These are phyloP conservation scores for Oenanthe oenanthe DNA, from an alignment of 2,113 vertebrate genomes.

Conservation along the genomic window DNA sequence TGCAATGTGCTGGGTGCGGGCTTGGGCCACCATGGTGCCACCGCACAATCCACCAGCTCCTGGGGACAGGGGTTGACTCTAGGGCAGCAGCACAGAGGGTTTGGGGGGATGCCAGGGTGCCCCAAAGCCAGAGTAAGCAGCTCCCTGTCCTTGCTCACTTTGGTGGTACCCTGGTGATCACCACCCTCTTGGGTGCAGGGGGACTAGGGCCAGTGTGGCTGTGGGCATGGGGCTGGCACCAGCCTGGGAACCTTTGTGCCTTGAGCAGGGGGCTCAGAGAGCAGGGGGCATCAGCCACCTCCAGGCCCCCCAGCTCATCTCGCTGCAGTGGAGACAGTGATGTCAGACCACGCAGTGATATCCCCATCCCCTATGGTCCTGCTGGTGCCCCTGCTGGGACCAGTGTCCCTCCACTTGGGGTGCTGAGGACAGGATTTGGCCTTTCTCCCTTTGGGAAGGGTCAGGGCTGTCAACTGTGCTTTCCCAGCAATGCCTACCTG, in stretches of 20 bases:
- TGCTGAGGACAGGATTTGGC: neutral
- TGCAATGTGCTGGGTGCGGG: neutral
- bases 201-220: neutral
- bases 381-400: neutral
- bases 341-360: rapidly evolving
- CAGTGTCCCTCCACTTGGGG: neutral
- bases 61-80: neutral
- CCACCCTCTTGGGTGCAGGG: neutral
- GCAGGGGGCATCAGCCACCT: neutral
- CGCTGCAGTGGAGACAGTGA: rapidly evolving
- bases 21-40: neutral
- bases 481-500: rapidly evolving
- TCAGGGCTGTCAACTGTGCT: neutral
- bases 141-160: neutral
- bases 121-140: neutral
- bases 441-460: neutral
- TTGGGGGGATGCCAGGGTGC: neutral
- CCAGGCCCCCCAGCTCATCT: neutral
- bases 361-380: rapidly evolving
- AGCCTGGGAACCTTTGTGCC: constrained; percentile 42
- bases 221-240: neutral
- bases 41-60: neutral
- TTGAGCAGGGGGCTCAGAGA: constrained; percentile 13
- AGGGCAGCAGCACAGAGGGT: neutral
- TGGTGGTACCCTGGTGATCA: neutral